A percentile compares a stretch with the other conserved stretches of the same genome.
Evolutionary conservation across 2,888 invertebrate genomes (phyloP).

Genomic region (Synanthedon myopaeformis): DNA sequence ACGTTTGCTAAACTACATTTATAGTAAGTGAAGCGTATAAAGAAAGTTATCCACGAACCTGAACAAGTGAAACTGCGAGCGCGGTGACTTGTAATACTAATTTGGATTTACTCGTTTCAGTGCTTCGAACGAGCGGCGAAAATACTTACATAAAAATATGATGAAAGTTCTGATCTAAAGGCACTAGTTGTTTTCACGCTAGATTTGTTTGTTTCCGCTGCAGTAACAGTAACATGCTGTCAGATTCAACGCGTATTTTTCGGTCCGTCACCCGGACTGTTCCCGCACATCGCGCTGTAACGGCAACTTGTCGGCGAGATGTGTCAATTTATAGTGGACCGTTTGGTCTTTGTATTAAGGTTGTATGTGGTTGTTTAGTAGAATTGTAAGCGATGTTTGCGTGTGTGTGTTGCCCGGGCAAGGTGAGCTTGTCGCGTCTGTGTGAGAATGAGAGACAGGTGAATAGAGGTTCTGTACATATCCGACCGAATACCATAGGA

Average conservation of each 20-base stretch:
- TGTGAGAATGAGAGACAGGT: slow-evolving; percentile 46
- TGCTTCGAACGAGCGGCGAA: slow-evolving; percentile 10
- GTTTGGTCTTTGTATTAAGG: slow-evolving; percentile 27
- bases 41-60: slow-evolving; percentile 41
- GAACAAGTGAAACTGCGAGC: slow-evolving; percentile 25
- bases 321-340: slow-evolving; percentile 12
- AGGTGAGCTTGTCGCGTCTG: slow-evolving; percentile 17
- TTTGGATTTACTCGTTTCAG: slow-evolving; percentile 35
- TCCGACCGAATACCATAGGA: too few species aligned
- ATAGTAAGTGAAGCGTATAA: slow-evolving; percentile 36
- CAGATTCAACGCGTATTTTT: slow-evolving; percentile 36
- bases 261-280: slow-evolving; percentile 30
- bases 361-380: slow-evolving; percentile 21
- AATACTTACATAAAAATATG: slow-evolving; percentile 19
- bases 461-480: slow-evolving; percentile 14
- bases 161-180: slow-evolving; percentile 10
- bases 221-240: slow-evolving; percentile 31
- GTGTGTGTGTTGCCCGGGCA: slow-evolving; percentile 24
- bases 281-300: slow-evolving; percentile 11
- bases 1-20: slow-evolving; percentile 43
- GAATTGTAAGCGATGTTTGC: slow-evolving; percentile 31
- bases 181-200: slow-evolving; percentile 17
- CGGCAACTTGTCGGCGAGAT: background rate
- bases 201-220: slow-evolving; percentile 37
- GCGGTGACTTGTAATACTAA: slow-evolving; percentile 42